Evolutionary conservation across 2,888 invertebrate genomes (phyloP).

Genomic region (Plemyria rubiginata): DNA sequence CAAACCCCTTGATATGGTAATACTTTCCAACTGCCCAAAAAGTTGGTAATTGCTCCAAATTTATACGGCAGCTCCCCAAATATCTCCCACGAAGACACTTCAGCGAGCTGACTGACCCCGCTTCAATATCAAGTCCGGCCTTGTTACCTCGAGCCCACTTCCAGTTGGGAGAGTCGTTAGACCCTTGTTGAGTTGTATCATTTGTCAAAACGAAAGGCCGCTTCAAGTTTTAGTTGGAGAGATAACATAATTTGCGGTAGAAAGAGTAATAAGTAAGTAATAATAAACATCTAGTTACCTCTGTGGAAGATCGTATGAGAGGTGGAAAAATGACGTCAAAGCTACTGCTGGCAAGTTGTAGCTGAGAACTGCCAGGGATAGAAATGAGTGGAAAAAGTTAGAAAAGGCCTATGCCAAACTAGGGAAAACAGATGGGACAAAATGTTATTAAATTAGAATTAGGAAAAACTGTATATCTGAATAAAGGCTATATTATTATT

Average conservation of each 20-base stretch:
- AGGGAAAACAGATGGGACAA: too few species aligned
- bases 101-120: slow-evolving; percentile 20
- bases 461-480: too few species aligned
- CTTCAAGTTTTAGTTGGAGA: slow-evolving; percentile 22
- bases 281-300: too few species aligned
- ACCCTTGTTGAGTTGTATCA: slow-evolving; percentile 39
- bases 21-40: slow-evolving; percentile 1
- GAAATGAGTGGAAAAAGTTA: too few species aligned
- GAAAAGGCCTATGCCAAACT: too few species aligned
- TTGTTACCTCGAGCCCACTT: slow-evolving; percentile 33
- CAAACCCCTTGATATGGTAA: not conserved
- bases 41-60: slow-evolving; percentile 18
- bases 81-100: slow-evolving; percentile 17
- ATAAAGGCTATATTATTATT: too few species aligned
- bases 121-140: slow-evolving; percentile 28
- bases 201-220: slow-evolving; percentile 38
- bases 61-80: slow-evolving; percentile 7
- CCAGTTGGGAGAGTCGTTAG: slow-evolving; percentile 27
- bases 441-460: too few species aligned
- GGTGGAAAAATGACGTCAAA: too few species aligned
- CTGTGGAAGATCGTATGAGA: too few species aligned
- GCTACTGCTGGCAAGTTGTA: too few species aligned
- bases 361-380: too few species aligned
- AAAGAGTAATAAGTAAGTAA: too few species aligned
- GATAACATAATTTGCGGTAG: not conserved